phyloP scores from a whole-genome alignment of 2,797 vertebrate species.

The Sciaenops ocellatus region DNA sequence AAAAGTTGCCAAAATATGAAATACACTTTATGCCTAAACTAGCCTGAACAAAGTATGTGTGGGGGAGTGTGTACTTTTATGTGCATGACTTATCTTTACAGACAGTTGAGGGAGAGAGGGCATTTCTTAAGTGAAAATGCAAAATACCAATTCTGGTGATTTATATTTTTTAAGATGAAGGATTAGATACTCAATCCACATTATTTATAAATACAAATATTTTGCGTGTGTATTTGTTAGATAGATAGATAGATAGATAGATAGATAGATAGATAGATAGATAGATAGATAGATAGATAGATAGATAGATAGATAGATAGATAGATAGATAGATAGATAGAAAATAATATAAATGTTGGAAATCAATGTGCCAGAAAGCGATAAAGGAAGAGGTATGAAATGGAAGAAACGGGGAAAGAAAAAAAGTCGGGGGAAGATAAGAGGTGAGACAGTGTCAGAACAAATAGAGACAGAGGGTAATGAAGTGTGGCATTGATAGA shows the following conservation, averaged over 20 bases:
- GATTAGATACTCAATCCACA: background rate
- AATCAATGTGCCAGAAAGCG: slow-evolving; percentile 5
- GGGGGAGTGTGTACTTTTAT: background rate
- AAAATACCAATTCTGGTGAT: background rate
- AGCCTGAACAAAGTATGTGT: slow-evolving; percentile 35
- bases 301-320: background rate
- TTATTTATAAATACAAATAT: background rate
- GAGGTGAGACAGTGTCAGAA: slow-evolving; percentile 39
- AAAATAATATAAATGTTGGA: no score
- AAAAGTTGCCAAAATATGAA: slow-evolving; percentile 45
- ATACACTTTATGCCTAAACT: slow-evolving; percentile 30
- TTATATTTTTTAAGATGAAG: background rate
- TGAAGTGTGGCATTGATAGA: slow-evolving; percentile 63
- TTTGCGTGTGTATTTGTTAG: background rate
- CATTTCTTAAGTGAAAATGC: slow-evolving; percentile 1
- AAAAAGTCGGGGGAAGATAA: slow-evolving; percentile 33
- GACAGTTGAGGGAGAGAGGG: slow-evolving; percentile 13
- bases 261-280: background rate
- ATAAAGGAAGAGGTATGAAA: background rate
- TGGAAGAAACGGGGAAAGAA: slow-evolving; percentile 11
- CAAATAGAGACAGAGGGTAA: slow-evolving; percentile 48
- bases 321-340: no score
- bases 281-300: background rate
- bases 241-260: no score
- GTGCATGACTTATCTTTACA: slow-evolving; percentile 21